phyloP scores from a whole-genome alignment of 2,797 vertebrate species.

The Danio aesculapii region DNA sequence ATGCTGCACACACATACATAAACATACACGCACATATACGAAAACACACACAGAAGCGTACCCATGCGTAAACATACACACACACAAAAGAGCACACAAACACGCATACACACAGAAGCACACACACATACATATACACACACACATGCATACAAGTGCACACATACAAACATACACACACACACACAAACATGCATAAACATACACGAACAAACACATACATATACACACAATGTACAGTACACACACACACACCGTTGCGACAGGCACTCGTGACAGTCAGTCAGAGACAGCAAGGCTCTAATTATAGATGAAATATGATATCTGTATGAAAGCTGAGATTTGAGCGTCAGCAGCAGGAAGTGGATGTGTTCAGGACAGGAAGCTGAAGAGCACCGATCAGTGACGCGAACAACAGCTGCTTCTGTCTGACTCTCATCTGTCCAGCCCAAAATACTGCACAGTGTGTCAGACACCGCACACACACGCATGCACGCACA shows the following conservation, averaged over 20 bases:
- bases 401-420: not conserved
- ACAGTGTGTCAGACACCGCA: too few relatives aligned
- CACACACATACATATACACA: constrained; percentile 11
- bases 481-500: too few relatives aligned
- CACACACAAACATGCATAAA: not conserved
- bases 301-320: not conserved
- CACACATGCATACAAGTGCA: not conserved
- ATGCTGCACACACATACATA: too few relatives aligned
- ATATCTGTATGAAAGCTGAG: not conserved
- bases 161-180: constrained; percentile 13
- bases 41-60: too few relatives aligned
- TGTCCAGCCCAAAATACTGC: not conserved
- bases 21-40: too few relatives aligned
- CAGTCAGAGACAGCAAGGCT: not conserved
- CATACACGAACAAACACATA: too few relatives aligned
- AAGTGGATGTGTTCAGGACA: not conserved
- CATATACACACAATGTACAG: not conserved
- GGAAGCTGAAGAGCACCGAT: not conserved
- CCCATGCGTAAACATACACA: too few relatives aligned
- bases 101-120: constrained; percentile 1
- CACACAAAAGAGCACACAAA: too few relatives aligned
- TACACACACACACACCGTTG: too few relatives aligned
- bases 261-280: not conserved
- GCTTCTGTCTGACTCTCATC: not conserved
- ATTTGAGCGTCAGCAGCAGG: not conserved